Conservation (phyloP, 1,140 invertebrate species). For the Achatina immaculata region DNA sequence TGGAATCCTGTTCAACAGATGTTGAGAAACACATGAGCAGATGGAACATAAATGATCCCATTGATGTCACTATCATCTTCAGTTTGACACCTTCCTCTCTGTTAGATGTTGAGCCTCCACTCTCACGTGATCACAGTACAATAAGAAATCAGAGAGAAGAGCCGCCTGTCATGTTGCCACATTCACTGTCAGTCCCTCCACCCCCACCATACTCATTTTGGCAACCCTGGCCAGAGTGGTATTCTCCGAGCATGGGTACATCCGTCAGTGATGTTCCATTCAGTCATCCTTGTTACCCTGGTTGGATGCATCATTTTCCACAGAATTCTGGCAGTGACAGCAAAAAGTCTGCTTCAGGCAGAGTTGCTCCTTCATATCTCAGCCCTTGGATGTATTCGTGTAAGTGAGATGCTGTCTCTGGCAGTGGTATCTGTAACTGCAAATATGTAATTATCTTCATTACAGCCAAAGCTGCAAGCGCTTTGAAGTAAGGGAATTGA, state of each 20-base stretch:
- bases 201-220: neutral
- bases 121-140: neutral
- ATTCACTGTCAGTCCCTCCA: too few relatives aligned
- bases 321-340: neutral
- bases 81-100: neutral
- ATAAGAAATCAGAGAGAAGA: neutral
- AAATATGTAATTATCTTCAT: too few relatives aligned
- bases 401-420: slow-evolving; percentile 1
- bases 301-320: neutral
- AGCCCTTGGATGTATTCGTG: slow-evolving; percentile 1
- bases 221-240: neutral
- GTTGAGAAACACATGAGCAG: neutral
- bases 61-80: neutral
- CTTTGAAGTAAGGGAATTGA: too few relatives aligned
- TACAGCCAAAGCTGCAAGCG: too few relatives aligned
- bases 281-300: neutral
- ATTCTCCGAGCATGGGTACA: neutral
- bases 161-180: neutral
- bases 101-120: neutral
- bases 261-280: neutral
- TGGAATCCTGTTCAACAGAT: neutral
- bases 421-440: too few relatives aligned
- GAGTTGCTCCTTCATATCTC: neutral
- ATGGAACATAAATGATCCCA: neutral
- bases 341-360: neutral